A percentile compares a stretch with the other conserved stretches of the same genome.
phyloP scores from a whole-genome alignment of 2,113 vertebrate species.

The Syngnathoides biaculeatus region DNA sequence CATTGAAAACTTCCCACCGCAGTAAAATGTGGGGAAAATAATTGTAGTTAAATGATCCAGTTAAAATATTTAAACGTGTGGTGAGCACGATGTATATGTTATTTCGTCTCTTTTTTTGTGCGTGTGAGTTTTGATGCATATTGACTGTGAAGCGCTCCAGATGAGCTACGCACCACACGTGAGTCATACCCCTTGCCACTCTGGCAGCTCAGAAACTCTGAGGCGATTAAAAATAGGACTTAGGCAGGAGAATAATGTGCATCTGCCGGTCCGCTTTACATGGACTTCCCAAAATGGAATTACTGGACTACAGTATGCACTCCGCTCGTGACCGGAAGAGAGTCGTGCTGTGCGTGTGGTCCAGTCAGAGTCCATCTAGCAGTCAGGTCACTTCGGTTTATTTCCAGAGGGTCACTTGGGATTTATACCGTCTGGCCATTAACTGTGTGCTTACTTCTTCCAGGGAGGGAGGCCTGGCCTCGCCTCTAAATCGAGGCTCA shows the following conservation, averaged over 20 bases:
- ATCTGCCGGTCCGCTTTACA: background rate
- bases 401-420: slow-evolving; percentile 21
- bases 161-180: background rate
- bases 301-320: background rate
- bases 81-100: no score
- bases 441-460: slow-evolving; percentile 19
- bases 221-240: background rate
- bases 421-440: slow-evolving; percentile 28
- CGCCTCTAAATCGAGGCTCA: slow-evolving; percentile 7
- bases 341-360: background rate
- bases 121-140: no score
- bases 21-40: no score
- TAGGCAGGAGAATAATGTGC: no score
- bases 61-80: no score
- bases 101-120: no score
- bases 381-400: slow-evolving; percentile 16
- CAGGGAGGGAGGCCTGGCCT: slow-evolving; percentile 12
- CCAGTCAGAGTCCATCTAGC: slow-evolving; percentile 15
- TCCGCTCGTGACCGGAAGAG: background rate
- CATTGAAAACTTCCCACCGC: no score
- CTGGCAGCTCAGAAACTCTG: background rate
- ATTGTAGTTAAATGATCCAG: no score
- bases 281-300: background rate
- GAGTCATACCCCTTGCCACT: background rate
- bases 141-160: no score